phyloP scores from a whole-genome alignment of 2,797 vertebrate species.

The Falco columbarius region DNA sequence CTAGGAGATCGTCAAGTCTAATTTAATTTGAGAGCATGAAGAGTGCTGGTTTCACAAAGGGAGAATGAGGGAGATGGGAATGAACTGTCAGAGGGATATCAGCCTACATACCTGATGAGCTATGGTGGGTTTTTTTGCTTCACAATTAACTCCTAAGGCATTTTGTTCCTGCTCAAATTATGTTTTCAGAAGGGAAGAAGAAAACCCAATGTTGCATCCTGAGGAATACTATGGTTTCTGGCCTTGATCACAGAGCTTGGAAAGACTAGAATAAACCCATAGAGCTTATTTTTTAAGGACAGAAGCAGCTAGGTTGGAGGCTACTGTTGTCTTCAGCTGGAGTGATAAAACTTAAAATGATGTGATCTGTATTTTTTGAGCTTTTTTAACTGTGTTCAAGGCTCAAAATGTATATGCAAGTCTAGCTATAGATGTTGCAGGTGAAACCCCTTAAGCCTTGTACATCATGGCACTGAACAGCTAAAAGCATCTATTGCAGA shows the following conservation, averaged over 20 bases:
- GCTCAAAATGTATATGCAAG: neutral
- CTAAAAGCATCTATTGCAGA: neutral
- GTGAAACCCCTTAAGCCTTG: neutral
- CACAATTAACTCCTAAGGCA: neutral
- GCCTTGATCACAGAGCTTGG: neutral
- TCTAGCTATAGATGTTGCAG: neutral
- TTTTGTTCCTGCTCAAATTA: neutral
- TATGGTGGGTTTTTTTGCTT: neutral
- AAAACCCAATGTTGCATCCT: neutral
- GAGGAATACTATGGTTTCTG: neutral
- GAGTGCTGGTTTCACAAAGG: conserved; percentile 14
- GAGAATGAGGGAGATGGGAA: neutral
- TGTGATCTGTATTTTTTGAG: neutral
- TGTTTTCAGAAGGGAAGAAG: neutral
- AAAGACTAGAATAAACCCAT: neutral
- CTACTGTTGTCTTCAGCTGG: neutral
- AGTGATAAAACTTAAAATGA: neutral
- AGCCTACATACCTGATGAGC: neutral
- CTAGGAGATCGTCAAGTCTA: conserved; percentile 3
- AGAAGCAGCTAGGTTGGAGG: neutral
- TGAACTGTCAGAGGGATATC: conserved; percentile 7
- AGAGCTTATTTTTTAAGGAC: neutral
- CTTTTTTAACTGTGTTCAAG: neutral
- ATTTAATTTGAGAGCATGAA: conserved; percentile 25
- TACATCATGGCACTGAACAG: neutral